phyloP scores from a whole-genome alignment of 2,113 vertebrate species.

The Xenopus borealis region DNA sequence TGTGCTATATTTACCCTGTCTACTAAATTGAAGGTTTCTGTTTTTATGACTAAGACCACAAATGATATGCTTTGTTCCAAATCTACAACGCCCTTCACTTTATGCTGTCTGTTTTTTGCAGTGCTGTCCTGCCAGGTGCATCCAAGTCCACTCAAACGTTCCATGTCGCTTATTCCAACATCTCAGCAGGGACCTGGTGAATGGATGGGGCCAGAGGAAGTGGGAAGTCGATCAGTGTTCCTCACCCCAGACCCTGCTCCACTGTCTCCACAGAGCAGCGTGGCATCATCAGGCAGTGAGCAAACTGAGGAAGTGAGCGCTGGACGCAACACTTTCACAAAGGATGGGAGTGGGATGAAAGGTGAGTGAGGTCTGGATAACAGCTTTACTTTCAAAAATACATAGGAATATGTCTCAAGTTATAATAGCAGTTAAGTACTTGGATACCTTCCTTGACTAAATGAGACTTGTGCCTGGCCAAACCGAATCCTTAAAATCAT shows the following conservation, averaged over 20 bases:
- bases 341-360: conserved; percentile 94
- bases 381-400: neutral
- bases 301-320: conserved; percentile 85
- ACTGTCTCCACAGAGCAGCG: conserved; percentile 90
- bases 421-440: no score
- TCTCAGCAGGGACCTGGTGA: conserved; percentile 76
- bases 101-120: conserved; percentile 39
- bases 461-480: no score
- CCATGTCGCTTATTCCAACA: conserved; percentile 80
- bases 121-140: conserved; percentile 78
- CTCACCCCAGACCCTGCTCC: conserved; percentile 82
- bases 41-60: no score
- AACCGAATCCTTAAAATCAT: no score
- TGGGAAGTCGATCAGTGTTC: conserved; percentile 68
- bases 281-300: conserved; percentile 91
- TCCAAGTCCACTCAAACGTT: conserved; percentile 82
- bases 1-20: no score
- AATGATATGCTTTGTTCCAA: no score
- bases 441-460: no score
- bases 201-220: conserved; percentile 80
- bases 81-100: neutral
- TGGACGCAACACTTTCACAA: conserved; percentile 86
- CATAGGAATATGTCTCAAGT: neutral
- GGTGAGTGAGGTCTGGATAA: conserved; percentile 55
- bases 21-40: no score